Evolutionary conservation across 2,113 vertebrate species (phyloP).

Genomic region (Diphyllodes magnificus): DNA sequence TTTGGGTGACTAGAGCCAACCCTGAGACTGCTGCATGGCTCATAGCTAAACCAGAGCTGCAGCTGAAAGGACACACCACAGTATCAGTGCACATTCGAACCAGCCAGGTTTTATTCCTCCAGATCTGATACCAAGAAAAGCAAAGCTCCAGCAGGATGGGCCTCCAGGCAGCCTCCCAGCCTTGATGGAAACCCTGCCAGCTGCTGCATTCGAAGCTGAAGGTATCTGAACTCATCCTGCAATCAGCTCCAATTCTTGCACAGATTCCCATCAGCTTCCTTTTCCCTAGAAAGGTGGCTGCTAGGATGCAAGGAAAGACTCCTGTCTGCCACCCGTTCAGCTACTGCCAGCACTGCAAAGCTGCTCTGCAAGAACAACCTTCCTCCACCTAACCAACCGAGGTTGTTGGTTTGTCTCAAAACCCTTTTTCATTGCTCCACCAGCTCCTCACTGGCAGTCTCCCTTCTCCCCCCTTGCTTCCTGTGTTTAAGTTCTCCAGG

Average conservation of each 20-base stretch:
- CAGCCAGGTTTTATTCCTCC: neutral
- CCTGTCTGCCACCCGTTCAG: neutral
- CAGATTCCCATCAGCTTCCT: neutral
- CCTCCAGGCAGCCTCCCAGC: neutral
- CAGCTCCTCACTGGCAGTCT: neutral
- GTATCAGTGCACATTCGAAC: rapidly evolving
- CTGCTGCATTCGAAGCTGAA: neutral
- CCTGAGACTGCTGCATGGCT: neutral
- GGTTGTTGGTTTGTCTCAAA: neutral
- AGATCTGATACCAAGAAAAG: neutral
- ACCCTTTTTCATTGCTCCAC: neutral
- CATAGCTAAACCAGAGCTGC: neutral
- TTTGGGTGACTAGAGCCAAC: neutral
- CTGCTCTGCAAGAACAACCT: neutral
- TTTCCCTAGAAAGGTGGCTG: neutral
- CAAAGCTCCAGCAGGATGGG: neutral
- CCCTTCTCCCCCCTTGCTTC: neutral
- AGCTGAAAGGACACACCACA: neutral
- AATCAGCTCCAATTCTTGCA: neutral
- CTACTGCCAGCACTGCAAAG: neutral
- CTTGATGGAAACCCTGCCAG: neutral
- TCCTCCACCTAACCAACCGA: neutral
- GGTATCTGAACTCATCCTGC: neutral
- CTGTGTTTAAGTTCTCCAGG: neutral
- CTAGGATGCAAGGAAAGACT: neutral